Evolutionary conservation across 2,888 invertebrate genomes (phyloP), one percentile per base, ranked within the genome.

Genomic region (Cephus pulcher): DNA sequence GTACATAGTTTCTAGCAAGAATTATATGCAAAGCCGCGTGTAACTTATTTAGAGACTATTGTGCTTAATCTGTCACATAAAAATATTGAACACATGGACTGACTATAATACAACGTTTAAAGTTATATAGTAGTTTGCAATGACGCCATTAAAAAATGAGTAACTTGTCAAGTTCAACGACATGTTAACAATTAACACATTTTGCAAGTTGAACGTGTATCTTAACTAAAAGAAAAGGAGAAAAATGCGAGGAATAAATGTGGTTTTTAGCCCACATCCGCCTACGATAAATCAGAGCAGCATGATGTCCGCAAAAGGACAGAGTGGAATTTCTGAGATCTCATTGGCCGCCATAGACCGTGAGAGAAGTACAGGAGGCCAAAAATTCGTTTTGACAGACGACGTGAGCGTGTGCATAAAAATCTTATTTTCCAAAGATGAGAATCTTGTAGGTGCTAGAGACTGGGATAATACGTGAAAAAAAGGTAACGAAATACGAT

Each of bases 291-390:
- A 56, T 56, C 23, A 56, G 23, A 23, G 6, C 40, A 23, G 40
- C 40, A 23, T 15, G 40, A 77, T 71, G 71, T 80, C 78, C 82
- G 35, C 40, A 85, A 83, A 85, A 85, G 85, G 85, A 69, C 75
- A 82, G 81, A 80, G 75, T 73, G 73, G 79, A 69, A 81, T 81
- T 76, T 78, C 80, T 73, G 73, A 37, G 76, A 37, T 84, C 40
- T 78, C 80, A 85, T 85, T 85, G 84, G 84, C 73, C 75, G 32
- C 33, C 56, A 74, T 15, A 30, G 30, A 40, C 56, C 74, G 32
- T 70, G 70, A 32, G 76, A 78, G 74, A 76, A 78, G 37, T 69
- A 76, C 70, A 32, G 34, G 71, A 70, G 15, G 71, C 30, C 71
- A 12, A 70, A 70, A 70, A 11, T 70, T 70, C 71, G 9, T 70